Evolutionary conservation across 2,797 vertebrate genomes (phyloP), one percentile per base, ranked within the genome.

Genomic region (Discoglossus pictus): DNA sequence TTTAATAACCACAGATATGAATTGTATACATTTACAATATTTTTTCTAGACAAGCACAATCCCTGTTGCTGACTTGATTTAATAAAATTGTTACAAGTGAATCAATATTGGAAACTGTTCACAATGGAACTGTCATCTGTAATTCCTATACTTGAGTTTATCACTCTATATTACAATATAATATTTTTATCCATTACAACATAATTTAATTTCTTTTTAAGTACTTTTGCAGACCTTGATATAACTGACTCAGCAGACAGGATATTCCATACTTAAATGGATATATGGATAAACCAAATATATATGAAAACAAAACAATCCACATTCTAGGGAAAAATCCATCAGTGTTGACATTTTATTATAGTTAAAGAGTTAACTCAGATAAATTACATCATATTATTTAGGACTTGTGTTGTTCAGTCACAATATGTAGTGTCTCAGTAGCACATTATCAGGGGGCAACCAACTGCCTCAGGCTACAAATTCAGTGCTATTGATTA

Each of bases 141-240:
- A 70, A 70, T 70, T 50, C 52, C 13, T 15, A 64, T 70, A 64
- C 36, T 52, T 62, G 18, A 64, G 35, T 70, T 63, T 70, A 63
- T 70, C 60, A 43, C 44, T 25, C 15, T 56, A 56, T 63, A 70
- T 70, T 70, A 51, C 51, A 56, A 35, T 50, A 36, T 63, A 58
- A 63, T 46, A 58, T 63, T 70, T 62, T 70, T 58, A 64, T 58
- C 68, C 60, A 51, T n/a, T 39, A 43, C 24, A 64, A 54, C 63
- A 64, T 63, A 16, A 50, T 63, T 70, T 56, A 16, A 53, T 56
- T 70, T 63, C 16, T 23, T 40, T 40, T 51, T 51, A 70, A 70
- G 51, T 70, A 50, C 60, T 63, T 63, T 70, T 50, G 55, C 60
- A 70, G 68, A 63, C 60, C 52, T 64, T 17, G n/a, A 38, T 43